phyloP scores from a whole-genome alignment of 2,888 invertebrate species.

The Busseola fusca region DNA sequence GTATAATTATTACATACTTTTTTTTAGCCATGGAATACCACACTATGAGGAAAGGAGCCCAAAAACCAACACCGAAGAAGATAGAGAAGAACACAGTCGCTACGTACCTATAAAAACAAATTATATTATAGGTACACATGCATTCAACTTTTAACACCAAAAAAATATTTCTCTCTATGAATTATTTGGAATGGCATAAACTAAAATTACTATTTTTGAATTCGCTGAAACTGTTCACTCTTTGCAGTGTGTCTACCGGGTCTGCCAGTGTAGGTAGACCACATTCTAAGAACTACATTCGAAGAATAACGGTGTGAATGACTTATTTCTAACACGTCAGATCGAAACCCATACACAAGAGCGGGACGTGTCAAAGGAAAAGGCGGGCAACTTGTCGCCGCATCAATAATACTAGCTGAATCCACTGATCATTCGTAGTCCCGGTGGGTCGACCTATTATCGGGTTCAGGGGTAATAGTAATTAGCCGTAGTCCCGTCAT shows the following conservation, averaged over 20 bases:
- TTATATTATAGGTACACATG: neutral
- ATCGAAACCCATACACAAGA: neutral
- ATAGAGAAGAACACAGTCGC: slow-evolving; percentile 73
- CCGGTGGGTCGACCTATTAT: no score
- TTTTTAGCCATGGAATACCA: slow-evolving; percentile 85
- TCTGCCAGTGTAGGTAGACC: no score
- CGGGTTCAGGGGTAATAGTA: no score
- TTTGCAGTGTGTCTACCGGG: neutral
- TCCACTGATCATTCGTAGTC: no score
- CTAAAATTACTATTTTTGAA: neutral
- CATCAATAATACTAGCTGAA: no score
- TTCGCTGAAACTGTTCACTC: neutral
- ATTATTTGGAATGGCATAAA: neutral
- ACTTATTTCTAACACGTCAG: no score
- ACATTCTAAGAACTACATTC: no score
- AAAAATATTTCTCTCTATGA: neutral
- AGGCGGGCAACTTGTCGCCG: no score
- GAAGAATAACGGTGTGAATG: neutral
- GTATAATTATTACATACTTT: slow-evolving; percentile 68
- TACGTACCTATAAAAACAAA: slow-evolving; percentile 68
- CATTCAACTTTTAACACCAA: neutral
- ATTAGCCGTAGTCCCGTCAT: no score
- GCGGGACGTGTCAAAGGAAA: no score
- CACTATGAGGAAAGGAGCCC: slow-evolving; percentile 77
- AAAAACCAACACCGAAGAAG: slow-evolving; percentile 77